phyloP scores from a whole-genome alignment of 2,113 vertebrate genomes.

The Piaya cayana region DNA sequence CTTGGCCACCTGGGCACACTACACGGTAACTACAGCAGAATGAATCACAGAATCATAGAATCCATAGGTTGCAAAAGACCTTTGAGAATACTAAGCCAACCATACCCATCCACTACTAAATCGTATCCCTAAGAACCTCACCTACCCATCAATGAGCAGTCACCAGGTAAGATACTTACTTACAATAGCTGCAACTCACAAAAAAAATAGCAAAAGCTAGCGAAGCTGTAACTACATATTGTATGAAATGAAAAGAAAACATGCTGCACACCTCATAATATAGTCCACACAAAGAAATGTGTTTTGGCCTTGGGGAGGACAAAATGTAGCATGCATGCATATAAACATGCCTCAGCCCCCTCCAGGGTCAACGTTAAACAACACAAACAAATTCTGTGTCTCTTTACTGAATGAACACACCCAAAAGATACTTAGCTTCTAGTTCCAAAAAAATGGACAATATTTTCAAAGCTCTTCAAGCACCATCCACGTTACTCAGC shows the following conservation, averaged over 20 bases:
- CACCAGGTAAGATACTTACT: background rate
- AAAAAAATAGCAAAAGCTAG: background rate
- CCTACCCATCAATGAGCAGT: background rate
- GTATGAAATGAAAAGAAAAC: background rate
- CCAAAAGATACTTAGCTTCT: background rate
- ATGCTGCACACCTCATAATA: too few relatives aligned
- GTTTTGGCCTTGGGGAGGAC: too few relatives aligned
- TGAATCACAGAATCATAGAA: too few relatives aligned
- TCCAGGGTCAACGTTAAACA: background rate
- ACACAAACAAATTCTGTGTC: background rate
- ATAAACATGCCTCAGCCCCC: too few relatives aligned
- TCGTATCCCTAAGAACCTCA: too few relatives aligned
- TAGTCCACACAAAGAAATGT: too few relatives aligned
- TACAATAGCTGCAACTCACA: background rate
- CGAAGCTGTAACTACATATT: background rate
- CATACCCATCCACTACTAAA: too few relatives aligned
- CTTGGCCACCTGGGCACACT: too few relatives aligned
- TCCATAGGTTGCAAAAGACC: too few relatives aligned
- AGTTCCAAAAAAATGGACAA: background rate
- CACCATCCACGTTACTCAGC: background rate
- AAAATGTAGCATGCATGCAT: too few relatives aligned
- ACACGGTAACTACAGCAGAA: fast-evolving
- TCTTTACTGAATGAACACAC: background rate
- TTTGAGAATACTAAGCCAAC: too few relatives aligned
- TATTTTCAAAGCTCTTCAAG: background rate